Conservation (phyloP, 2,113 vertebrate species). For the Osmerus eperlanus region DNA sequence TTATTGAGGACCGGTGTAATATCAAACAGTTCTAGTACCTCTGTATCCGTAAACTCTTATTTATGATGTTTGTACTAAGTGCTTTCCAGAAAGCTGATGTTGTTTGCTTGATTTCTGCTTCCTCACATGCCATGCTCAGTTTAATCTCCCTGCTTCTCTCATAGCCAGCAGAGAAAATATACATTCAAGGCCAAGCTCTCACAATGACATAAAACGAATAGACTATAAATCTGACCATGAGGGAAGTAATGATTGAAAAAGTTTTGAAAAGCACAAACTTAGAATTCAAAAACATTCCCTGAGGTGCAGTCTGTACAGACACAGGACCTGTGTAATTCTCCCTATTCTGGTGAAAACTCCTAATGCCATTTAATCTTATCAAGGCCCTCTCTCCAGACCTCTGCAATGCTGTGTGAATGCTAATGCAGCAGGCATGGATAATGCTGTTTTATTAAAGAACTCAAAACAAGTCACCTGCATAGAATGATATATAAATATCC, state of each 20-base stretch:
- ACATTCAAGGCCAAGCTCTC: conserved; percentile 41
- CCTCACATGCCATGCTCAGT: conserved; percentile 14
- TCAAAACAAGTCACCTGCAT: neutral
- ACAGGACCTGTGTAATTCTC: conserved; percentile 25
- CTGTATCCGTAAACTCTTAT: neutral
- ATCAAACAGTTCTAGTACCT: neutral
- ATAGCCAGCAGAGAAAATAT: conserved; percentile 33
- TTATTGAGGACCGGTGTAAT: neutral
- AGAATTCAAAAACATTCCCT: conserved; percentile 37
- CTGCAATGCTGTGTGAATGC: conserved; percentile 28
- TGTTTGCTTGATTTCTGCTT: conserved; percentile 27
- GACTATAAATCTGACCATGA: conserved; percentile 63
- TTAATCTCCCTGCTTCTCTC: conserved; percentile 33
- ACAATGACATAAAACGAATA: conserved; percentile 60
- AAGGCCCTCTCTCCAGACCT: conserved; percentile 23
- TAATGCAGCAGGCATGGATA: conserved; percentile 21
- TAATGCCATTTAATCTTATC: conserved; percentile 42
- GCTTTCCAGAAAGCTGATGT: neutral
- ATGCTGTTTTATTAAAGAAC: conserved; percentile 30
- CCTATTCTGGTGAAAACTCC: conserved; percentile 33
- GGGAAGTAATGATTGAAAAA: conserved; percentile 63
- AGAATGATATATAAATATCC: neutral
- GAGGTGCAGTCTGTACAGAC: conserved; percentile 21
- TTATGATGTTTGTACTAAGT: neutral
- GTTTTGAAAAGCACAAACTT: conserved; percentile 59